A percentile compares a stretch with the other conserved stretches of the same genome.
These are phyloP conservation scores for Ips nitidus DNA, from an alignment of 1,140 invertebrate genomes.

Conservation along the genomic window DNA sequence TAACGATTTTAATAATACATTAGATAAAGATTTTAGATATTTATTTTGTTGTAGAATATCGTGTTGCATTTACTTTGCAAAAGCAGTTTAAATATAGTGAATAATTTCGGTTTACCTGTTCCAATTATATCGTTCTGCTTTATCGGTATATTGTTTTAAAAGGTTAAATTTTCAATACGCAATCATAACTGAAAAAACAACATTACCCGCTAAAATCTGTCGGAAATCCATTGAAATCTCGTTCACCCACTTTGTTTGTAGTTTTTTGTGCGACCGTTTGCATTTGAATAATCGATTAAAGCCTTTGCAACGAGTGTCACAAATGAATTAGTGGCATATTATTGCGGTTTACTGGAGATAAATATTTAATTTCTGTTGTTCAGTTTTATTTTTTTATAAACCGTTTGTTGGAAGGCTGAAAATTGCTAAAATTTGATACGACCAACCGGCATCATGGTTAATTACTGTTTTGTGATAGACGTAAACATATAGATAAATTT, in stretches of 20 bases:
- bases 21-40: too few species aligned
- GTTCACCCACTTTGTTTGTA: constrained; percentile 2
- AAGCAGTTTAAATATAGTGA: too few species aligned
- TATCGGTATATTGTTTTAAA: too few species aligned
- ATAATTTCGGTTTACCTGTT: too few species aligned
- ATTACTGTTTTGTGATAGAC: not conserved
- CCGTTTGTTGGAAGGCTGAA: not conserved
- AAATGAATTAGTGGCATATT: not conserved
- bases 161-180: not conserved
- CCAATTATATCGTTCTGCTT: too few species aligned
- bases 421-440: not conserved
- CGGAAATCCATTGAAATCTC: not conserved
- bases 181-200: not conserved
- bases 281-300: constrained; percentile 13
- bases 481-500: not conserved
- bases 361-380: not conserved
- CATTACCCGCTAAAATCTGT: not conserved
- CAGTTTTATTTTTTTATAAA: not conserved
- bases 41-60: too few species aligned
- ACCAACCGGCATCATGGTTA: not conserved
- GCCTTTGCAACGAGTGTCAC: not conserved
- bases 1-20: too few species aligned
- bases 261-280: not conserved
- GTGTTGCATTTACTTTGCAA: too few species aligned
- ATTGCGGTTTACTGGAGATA: not conserved